Evolutionary conservation across 2,113 vertebrate species (phyloP), one percentile per base, ranked within the genome.

Genomic region (Psilopogon haemacephalus): DNA sequence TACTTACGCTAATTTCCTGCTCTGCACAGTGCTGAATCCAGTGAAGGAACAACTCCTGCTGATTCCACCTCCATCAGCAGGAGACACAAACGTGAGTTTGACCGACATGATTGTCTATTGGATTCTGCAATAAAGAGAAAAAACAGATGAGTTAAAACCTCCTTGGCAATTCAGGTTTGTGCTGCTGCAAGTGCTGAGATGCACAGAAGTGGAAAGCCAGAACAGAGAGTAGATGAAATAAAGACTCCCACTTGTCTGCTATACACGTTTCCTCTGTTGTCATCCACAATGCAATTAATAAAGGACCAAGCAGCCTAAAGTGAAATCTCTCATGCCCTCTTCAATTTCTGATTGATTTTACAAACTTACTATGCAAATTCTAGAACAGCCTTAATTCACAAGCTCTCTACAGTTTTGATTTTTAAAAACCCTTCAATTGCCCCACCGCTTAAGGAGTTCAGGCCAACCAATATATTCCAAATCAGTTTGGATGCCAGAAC

Each of bases 11-110:
- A 97, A 70, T 83, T 97, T 98, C 74, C 97, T 95, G 96, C 96
- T 95, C 46, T 98, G 98, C 9, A 97, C n/a, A 0, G 95, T 97
- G 95, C 98, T 97, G 96, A 98, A 98, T 19, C 98, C 98, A 0
- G 98, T 97, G 32, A 98, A 98, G 92, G 98, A 98, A 69, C 97
- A 97, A 21, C 98, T 98, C 73, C 98, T 97, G 84, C 97, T 97
- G 95, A 98, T 93, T 8, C 92, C 91, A 13, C 91, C 97, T n/a
- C 97, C 96, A 1, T 98, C 98, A 58, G 96, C 94, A 0, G 98
- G 94, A 76, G 97, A 98, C 86, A 97, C 95, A 35, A 98, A 98
- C 1, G 97, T 98, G 88, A 98, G 84, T 37, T 98, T 97, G 89
- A 98, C 97, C 0, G 98, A 98, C 98, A 98, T 98, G 95, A 54